Evolutionary conservation across 2,797 vertebrate species (phyloP), one percentile per base, ranked within the genome.

Genomic region (Scarus forsteni): DNA sequence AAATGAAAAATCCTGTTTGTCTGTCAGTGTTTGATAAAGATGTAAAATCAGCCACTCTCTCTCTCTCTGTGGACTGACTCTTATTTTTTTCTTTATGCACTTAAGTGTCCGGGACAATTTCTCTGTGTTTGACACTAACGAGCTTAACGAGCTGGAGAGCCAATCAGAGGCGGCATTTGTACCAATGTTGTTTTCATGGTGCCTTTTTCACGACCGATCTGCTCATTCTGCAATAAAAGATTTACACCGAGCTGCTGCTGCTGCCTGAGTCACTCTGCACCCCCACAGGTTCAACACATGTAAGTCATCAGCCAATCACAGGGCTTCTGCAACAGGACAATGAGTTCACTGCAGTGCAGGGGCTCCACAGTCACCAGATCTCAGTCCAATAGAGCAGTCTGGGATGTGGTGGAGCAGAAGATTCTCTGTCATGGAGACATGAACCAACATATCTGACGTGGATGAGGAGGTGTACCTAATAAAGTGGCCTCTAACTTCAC

Each of bases 181-280:
- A 92, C 75, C 81, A 90, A 85, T 90, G 85, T 93, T 93, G 92
- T 91, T 93, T 92, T 95, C 92, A 94, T 95, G 90, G 95, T 97
- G 96, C 96, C 96, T 97, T 97, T 94, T 95, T 90, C 93, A 94
- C 89, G 89, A 76, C 70, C 62, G 89, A 93, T 93, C 90, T 93
- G 92, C 92, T 92, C 90, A 92, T 92, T 94, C 93, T 95, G 91
- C 94, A 96, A 96, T 96, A 83, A 96, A 97, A 95, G 75, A 89
- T 90, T 94, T 92, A 91, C 66, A 70, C 57, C 84, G 69, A 56
- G 40, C 0, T 3, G 5, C 3, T 35, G 3, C 0, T 5, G 18
- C 44, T 7, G 0, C 48, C 5, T 0, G 10, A 14, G 16, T 27
- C 27, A 27, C 27, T 27, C 27, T 27, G 27, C 27, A 27, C 27